These are phyloP conservation scores for Caretta caretta DNA, from an alignment of 2,113 vertebrate genomes.

Conservation along the genomic window DNA sequence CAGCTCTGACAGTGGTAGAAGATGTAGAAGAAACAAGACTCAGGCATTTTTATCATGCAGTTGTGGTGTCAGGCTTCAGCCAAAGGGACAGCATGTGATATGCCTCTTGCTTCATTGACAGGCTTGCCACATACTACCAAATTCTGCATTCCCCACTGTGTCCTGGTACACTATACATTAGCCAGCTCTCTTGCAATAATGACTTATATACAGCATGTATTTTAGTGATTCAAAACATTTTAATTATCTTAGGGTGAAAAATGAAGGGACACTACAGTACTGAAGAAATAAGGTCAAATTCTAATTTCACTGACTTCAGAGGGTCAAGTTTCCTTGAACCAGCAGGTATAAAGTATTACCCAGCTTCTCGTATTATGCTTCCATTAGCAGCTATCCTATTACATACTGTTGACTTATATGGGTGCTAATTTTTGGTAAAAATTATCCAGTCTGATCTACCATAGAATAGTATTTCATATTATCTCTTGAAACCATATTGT, in stretches of 20 bases:
- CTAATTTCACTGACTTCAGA: no score
- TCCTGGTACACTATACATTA: not conserved
- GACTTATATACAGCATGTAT: not conserved
- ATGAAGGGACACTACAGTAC: no score
- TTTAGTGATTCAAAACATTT: rapidly evolving
- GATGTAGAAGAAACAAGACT: not conserved
- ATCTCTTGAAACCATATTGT: not conserved
- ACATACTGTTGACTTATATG: not conserved
- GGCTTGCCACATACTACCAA: rapidly evolving
- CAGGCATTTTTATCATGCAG: not conserved
- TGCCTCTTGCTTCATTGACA: not conserved
- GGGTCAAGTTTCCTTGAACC: not conserved
- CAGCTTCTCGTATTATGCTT: rapidly evolving
- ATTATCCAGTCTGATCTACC: not conserved
- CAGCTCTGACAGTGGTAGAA: not conserved
- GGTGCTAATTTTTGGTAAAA: not conserved
- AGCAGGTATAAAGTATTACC: no score
- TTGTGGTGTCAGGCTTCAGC: not conserved
- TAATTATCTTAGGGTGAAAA: no score
- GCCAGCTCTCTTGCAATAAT: not conserved
- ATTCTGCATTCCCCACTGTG: not conserved
- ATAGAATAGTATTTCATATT: not conserved
- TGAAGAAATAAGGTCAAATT: no score
- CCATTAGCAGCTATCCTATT: not conserved
- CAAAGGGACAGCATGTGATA: not conserved